Evolutionary conservation across 1,140 invertebrate species (phyloP), one percentile per base, ranked within the genome.

Genomic region (Drosophila bipectinata): DNA sequence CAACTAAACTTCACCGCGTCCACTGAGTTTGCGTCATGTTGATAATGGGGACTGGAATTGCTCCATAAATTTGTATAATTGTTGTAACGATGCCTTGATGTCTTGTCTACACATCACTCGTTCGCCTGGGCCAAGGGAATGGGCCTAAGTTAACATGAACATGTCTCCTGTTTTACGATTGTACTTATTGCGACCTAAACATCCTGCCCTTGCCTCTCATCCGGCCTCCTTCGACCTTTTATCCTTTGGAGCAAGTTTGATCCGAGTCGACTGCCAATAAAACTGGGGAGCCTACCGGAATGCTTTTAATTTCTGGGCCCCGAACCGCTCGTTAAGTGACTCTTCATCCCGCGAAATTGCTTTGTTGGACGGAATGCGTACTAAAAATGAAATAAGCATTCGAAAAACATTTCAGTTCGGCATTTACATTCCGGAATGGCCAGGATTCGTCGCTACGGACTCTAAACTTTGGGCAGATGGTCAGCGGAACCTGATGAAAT

Each of bases 1-100:
- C 8, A 26, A 18, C n/a, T 12, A 37, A 47, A 7, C 21, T 34
- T 32, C 9, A 21, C 3, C 44, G 15, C 14, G 7, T 60, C 47
- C 18, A 28, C n/a, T 49, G n/a, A 51, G 28, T 37, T 63, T 73
- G 58, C 51, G 69, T 55, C 69, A 73, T 66, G 71, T 63, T 39
- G 71, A 74, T 74, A 74, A 73, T 55, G 69, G 49, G 39, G 34
- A 28, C 18, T 24, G 18, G 45, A 71, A 68, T 54, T 47, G 67
- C 59, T 57, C 72, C 71, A 74, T 74, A 74, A 74, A 74, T 74
- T 74, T 74, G 60, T 74, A 74, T 74, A 74, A 74, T 74, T 74
- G 72, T 56, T 74, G 71, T 74, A 51, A 73, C 49, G 57, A 73
- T 51, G 57, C 52, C 44, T 15, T 48, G 39, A 72, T 45, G 59